Base-by-base conservation (phyloP, 35 echinoderm and acorn worm species). In the Strongylocentrotus purpuratus region DNA sequence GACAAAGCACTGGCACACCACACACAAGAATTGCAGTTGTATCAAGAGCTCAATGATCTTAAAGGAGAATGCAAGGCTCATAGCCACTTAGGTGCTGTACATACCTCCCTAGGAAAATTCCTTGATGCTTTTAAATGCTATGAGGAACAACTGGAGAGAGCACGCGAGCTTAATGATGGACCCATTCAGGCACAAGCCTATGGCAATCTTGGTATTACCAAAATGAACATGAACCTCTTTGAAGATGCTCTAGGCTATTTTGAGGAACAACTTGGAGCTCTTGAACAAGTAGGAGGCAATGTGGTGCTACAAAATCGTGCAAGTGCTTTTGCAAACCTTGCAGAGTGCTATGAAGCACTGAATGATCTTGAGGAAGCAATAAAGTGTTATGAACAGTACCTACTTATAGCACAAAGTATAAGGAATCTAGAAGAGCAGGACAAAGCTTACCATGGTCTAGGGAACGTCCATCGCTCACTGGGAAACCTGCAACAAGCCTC, bases 221-320 rank as follows among this genome's bases (percentile, higher is more conserved):
- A 97, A 91, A 99, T 99, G 98, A 99, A 99, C 46, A 98, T 99
- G 98, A 96, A 96, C 32, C 96, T 98, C 58, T 99, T 98, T 94
- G 98, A 99, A 61, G 98, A 99, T 97, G 98, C 98, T 46, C 87
- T 99, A 7, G 98, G 98, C 20, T 99, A 96, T 85, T 99, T 99
- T 94, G 98, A 98, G 59, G 96, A 99, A 65, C 98, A 99, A 88
- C 88, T 99, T 18, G 96, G 94, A 13, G 97, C 95, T 3, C 86
- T 99, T 31, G 97, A 99, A 32, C 97, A 99, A 71, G 88, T 95
- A 31, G 88, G 96, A 31, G 97, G 98, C 18, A 97, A 95, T 86
- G 95, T 94, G 31, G 98, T 97, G 28, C 93, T 98, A 46, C 94
- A 95, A 59, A 97, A 99, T 93, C 96, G 95, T 47, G 98, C 97